Conservation (phyloP, 2,888 invertebrate genomes). For the Gnatocerus cornutus region DNA sequence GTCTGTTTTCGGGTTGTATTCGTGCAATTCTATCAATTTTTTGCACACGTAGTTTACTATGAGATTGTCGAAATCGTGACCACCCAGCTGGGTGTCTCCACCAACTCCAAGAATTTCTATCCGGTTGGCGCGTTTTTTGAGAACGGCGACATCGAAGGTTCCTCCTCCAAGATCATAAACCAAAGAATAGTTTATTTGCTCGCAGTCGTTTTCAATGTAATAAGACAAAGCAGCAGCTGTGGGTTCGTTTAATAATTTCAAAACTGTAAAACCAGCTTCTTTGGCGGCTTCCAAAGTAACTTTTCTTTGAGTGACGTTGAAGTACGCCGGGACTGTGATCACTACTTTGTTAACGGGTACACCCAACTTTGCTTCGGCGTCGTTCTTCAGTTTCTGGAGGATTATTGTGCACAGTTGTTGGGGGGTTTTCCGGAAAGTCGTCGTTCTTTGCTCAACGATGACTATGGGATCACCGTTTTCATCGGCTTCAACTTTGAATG, state of each 20-base stretch:
- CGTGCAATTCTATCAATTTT: conserved; percentile 36
- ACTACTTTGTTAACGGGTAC: conserved; percentile 29
- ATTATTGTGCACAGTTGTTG: conserved; percentile 22
- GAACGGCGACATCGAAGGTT: conserved; percentile 58
- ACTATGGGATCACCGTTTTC: conserved; percentile 49
- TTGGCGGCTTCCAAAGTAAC: conserved; percentile 41
- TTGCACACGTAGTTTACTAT: conserved; percentile 51
- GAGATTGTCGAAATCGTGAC: conserved; percentile 57
- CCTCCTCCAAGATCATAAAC: conserved; percentile 60
- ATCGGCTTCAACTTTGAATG: conserved; percentile 51
- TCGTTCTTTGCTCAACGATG: conserved; percentile 17
- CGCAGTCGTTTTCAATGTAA: conserved; percentile 6
- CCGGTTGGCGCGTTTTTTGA: conserved; percentile 31
- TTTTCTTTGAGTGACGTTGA: conserved; percentile 39
- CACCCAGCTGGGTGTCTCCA: conserved; percentile 59
- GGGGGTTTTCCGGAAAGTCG: conserved; percentile 18
- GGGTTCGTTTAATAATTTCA: conserved; percentile 44
- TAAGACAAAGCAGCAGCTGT: conserved; percentile 40
- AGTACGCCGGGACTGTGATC: conserved; percentile 48
- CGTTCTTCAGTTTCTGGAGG: conserved; percentile 27
- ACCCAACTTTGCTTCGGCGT: conserved; percentile 30
- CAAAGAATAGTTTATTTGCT: conserved; percentile 40
- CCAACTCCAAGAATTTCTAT: conserved; percentile 54
- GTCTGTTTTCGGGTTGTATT: conserved; percentile 33
- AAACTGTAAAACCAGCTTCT: conserved; percentile 38